These are phyloP conservation scores for Lagopus muta DNA, from an alignment of 2,113 vertebrate species.

Conservation along the genomic window DNA sequence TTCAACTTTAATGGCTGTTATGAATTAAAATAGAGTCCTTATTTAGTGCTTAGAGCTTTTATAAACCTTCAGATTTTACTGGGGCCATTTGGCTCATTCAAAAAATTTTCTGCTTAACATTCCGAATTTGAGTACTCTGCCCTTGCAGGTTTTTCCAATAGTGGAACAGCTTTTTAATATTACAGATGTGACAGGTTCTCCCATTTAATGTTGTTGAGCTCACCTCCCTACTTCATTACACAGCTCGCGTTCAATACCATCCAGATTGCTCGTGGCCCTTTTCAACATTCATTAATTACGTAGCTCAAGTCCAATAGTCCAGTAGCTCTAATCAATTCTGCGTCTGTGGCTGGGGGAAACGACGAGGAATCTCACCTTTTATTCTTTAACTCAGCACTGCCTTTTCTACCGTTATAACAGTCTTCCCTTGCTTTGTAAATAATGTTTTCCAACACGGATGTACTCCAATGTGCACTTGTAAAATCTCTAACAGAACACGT, in stretches of 20 bases:
- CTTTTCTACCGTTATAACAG: neutral
- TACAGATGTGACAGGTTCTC: neutral
- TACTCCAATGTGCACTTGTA: neutral
- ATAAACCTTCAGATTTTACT: conserved; percentile 12
- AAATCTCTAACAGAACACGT: neutral
- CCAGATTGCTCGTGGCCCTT: neutral
- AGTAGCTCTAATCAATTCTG: neutral
- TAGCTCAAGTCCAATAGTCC: neutral
- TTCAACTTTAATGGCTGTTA: neutral
- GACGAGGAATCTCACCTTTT: neutral
- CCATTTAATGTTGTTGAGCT: neutral
- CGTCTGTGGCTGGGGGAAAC: neutral
- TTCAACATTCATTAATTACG: conserved; percentile 29
- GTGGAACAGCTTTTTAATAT: neutral
- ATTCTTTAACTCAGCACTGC: neutral
- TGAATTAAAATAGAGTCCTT: conserved; percentile 30
- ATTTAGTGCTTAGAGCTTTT: conserved; percentile 18
- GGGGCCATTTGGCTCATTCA: neutral
- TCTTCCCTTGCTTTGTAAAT: neutral
- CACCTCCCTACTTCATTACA: conserved; percentile 11
- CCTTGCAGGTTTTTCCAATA: neutral
- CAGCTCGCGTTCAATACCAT: neutral
- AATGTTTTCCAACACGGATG: neutral
- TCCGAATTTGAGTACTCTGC: neutral
- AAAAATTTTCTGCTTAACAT: conserved; percentile 8